A percentile compares a stretch with the other conserved stretches of the same genome.
Conservation (phyloP, 2,113 vertebrate genomes). For the Agapornis roseicollis region DNA sequence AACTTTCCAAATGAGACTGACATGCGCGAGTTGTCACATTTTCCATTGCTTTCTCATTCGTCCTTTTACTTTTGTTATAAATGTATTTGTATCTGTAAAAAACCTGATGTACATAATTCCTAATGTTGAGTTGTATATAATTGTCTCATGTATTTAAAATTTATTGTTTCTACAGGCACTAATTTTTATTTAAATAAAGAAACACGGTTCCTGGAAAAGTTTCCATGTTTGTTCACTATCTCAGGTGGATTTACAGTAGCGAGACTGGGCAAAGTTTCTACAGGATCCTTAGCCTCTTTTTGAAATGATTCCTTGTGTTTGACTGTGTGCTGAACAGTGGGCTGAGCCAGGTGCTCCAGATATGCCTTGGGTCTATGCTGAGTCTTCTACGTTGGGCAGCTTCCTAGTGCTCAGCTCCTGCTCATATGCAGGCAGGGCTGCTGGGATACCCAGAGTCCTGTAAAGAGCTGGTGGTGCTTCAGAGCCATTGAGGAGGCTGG, state of each 20-base stretch:
- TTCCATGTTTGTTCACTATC: neutral
- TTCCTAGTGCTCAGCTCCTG: accelerated
- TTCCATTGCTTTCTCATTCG: slow-evolving; percentile 72
- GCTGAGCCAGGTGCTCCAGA: neutral
- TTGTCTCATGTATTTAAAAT: slow-evolving; percentile 76
- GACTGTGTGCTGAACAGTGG: neutral
- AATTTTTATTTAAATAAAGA: slow-evolving; percentile 83
- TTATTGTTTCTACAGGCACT: slow-evolving; percentile 72
- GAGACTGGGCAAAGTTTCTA: neutral
- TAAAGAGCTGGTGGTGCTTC: neutral
- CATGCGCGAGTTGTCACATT: slow-evolving; percentile 75
- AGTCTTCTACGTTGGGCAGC: neutral
- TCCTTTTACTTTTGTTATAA: slow-evolving; percentile 62
- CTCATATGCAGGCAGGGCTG: neutral
- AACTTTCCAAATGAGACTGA: slow-evolving; percentile 74
- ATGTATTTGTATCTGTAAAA: slow-evolving; percentile 63
- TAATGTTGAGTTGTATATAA: slow-evolving; percentile 74
- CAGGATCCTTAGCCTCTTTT: neutral
- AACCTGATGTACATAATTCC: slow-evolving; percentile 68
- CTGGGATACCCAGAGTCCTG: neutral
- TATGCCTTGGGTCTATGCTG: neutral
- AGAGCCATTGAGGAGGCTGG: neutral
- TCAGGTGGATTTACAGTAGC: neutral
- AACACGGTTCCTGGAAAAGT: slow-evolving; percentile 54
- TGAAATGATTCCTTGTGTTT: neutral